Percentiles rank a stretch among this genome's conserved stretches.
These are phyloP conservation scores for Prosopocoilus inquinatus DNA, from an alignment of 2,888 invertebrate genomes.

Conservation along the genomic window DNA sequence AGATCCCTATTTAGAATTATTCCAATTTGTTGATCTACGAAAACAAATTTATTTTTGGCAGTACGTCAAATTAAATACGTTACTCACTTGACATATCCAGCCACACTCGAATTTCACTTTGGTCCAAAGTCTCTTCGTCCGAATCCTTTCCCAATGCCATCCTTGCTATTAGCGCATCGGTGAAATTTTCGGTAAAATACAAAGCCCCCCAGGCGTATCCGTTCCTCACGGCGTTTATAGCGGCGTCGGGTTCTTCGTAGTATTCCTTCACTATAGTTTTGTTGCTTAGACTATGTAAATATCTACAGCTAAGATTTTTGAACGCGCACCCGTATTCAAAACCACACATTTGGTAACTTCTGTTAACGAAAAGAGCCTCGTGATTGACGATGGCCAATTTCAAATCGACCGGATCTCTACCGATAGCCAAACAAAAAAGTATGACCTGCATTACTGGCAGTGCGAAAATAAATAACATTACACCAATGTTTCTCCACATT, in stretches of 20 bases:
- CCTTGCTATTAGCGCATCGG: conserved; percentile 79
- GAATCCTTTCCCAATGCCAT: conserved; percentile 77
- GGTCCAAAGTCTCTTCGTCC: conserved; percentile 82
- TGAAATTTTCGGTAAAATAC: conserved; percentile 87
- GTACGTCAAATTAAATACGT: background rate
- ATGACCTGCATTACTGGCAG: conserved; percentile 92
- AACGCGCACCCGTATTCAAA: conserved; percentile 69
- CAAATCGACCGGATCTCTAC: conserved; percentile 80
- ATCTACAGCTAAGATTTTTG: conserved; percentile 73
- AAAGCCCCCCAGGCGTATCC: conserved; percentile 89
- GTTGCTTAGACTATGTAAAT: conserved; percentile 71
- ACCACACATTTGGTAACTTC: conserved; percentile 49
- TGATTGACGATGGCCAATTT: conserved; percentile 79
- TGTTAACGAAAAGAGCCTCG: conserved; percentile 57
- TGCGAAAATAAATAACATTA: conserved; percentile 91
- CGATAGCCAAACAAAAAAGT: conserved; percentile 89
- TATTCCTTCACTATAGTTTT: conserved; percentile 69
- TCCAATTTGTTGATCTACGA: conserved; percentile 85
- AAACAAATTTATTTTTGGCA: background rate
- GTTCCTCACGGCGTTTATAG: conserved; percentile 67
- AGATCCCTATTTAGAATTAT: conserved; percentile 84
- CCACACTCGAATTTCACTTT: conserved; percentile 86
- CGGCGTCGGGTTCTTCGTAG: conserved; percentile 65
- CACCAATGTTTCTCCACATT: conserved; percentile 91
- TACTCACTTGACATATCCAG: conserved; percentile 84